Evolutionary conservation across 2,113 vertebrate species (phyloP).

Genomic region (Oncorhynchus clarkii): DNA sequence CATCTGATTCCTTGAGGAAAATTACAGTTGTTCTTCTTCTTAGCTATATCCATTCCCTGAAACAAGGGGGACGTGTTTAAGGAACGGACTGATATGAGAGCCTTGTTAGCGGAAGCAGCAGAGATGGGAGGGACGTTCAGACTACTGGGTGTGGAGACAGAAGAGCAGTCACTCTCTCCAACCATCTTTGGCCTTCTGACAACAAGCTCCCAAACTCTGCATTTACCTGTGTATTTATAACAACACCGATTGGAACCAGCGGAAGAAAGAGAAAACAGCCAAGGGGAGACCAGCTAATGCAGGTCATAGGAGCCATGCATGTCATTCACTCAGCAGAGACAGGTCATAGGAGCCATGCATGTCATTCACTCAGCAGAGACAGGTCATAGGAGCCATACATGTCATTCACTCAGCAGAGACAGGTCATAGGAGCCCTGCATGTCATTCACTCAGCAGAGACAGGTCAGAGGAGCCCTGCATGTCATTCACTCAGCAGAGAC

Average conservation of each 20-base stretch:
- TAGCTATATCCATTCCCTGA: conserved; percentile 40
- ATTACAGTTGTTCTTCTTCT: conserved; percentile 46
- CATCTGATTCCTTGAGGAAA: conserved; percentile 48
- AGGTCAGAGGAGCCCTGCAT: conserved; percentile 5
- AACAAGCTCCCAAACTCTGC: conserved; percentile 24
- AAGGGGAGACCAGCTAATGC: conserved; percentile 11
- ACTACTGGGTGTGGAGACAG: conserved; percentile 23
- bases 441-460: background rate
- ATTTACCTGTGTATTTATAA: conserved; percentile 24
- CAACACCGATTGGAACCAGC: conserved; percentile 10
- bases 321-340: conserved; percentile 29
- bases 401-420: no score
- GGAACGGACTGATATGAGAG: conserved; percentile 30
- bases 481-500: conserved; percentile 38
- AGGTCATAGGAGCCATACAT: no score
- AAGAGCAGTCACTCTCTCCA: conserved; percentile 29
- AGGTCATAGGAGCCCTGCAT: no score
- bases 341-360: conserved; percentile 24
- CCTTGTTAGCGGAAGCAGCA: conserved; percentile 60
- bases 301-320: conserved; percentile 24
- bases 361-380: conserved; percentile 29
- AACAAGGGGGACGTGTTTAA: conserved; percentile 47
- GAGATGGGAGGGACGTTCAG: conserved; percentile 45
- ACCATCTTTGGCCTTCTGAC: background rate
- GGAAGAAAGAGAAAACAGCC: conserved; percentile 4